A percentile compares a stretch with the other conserved stretches of the same genome.
Conservation (phyloP, 1,140 invertebrate species). For the Palaemon carinicauda region DNA sequence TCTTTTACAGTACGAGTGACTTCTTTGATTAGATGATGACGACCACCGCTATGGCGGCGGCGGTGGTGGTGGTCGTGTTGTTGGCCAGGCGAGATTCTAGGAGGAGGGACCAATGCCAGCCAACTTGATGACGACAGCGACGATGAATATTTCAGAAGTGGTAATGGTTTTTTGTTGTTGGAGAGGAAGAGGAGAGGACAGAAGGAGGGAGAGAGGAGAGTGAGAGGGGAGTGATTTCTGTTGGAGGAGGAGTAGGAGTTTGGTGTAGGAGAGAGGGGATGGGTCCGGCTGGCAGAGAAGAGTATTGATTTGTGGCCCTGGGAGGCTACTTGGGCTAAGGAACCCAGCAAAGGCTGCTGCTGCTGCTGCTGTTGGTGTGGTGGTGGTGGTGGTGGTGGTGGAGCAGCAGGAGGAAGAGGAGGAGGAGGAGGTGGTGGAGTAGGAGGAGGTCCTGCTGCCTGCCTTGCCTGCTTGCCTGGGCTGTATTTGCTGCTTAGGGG, state of each 20-base stretch:
- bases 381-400: not conserved
- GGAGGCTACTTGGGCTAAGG: slow-evolving; percentile 29
- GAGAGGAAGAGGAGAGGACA: not conserved
- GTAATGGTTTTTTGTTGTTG: too few relatives aligned
- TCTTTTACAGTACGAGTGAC: too few relatives aligned
- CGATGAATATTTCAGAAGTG: too few relatives aligned
- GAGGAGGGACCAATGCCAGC: too few relatives aligned
- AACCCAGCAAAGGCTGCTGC: slow-evolving; percentile 16
- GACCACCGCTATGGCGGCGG: too few relatives aligned
- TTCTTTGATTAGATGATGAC: too few relatives aligned
- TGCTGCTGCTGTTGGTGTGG: not conserved
- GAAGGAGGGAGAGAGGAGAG: not conserved
- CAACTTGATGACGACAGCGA: too few relatives aligned
- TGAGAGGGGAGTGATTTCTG: not conserved
- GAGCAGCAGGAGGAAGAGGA: not conserved
- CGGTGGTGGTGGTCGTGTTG: too few relatives aligned
- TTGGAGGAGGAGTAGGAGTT: not conserved
- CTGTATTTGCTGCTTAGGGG: not conserved
- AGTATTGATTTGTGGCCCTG: slow-evolving; percentile 23
- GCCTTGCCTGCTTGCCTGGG: too few relatives aligned
- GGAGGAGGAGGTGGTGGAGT: not conserved
- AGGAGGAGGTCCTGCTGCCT: not conserved
- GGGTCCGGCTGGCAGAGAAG: slow-evolving; percentile 7
- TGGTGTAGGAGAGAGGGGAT: not conserved
- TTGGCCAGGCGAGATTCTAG: too few relatives aligned